Conservation (phyloP, 2,113 vertebrate genomes). For the Cairina moschata region DNA sequence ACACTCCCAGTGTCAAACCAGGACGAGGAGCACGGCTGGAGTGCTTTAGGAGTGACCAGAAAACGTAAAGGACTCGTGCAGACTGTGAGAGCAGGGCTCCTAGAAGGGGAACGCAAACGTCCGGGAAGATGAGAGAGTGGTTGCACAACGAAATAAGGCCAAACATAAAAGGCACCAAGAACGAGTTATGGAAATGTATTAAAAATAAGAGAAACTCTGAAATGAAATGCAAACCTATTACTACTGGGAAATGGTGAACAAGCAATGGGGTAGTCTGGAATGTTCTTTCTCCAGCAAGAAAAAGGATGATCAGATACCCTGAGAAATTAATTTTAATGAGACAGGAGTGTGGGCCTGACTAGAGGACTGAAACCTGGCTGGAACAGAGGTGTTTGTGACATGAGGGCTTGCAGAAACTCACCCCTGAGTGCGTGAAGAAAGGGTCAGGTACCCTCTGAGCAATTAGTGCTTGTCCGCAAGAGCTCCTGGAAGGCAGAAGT, state of each 20-base stretch:
- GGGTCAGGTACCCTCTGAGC: background rate
- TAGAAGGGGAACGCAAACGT: background rate
- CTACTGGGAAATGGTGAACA: background rate
- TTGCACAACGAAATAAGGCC: background rate
- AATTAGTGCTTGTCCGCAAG: background rate
- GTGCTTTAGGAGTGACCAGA: background rate
- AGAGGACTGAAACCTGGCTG: rapidly evolving
- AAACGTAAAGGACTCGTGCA: background rate
- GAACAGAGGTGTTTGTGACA: background rate
- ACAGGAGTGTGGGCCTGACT: background rate
- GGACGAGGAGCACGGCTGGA: background rate
- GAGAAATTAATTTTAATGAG: background rate
- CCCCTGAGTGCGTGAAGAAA: background rate
- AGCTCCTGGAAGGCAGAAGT: background rate
- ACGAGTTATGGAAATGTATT: constrained; percentile 44
- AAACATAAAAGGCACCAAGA: constrained; percentile 15
- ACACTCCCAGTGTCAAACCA: background rate
- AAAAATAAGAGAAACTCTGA: constrained; percentile 17
- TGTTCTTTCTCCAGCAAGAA: background rate
- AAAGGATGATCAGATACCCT: background rate
- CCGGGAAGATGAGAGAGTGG: background rate
- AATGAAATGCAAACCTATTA: background rate
- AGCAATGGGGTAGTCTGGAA: background rate
- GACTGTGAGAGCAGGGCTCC: background rate
- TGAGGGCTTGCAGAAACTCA: background rate